phyloP scores from a whole-genome alignment of 2,113 vertebrate species.

The Rallus limicola region DNA sequence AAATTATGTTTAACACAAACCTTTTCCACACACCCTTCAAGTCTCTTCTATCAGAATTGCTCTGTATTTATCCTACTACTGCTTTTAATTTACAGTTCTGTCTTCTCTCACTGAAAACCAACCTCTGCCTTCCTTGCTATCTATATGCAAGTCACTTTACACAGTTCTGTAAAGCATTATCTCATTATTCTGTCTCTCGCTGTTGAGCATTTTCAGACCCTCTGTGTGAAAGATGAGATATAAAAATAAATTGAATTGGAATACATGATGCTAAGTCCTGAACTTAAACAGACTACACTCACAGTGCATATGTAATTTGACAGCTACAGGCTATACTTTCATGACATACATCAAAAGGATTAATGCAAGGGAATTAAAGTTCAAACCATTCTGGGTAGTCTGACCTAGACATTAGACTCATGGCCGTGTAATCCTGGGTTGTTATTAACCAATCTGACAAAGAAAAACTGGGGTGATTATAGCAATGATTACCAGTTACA shows the following conservation, averaged over 20 bases:
- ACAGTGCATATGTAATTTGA: constrained; percentile 45
- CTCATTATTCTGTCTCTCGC: constrained; percentile 64
- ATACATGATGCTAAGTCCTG: constrained; percentile 40
- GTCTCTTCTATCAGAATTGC: not conserved
- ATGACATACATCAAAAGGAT: constrained; percentile 23
- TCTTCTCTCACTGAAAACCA: not conserved
- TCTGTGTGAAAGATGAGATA: constrained; percentile 49
- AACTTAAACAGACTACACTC: constrained; percentile 38
- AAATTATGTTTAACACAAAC: not conserved
- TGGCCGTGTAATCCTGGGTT: not conserved
- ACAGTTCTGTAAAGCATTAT: constrained; percentile 55
- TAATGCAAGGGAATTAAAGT: not conserved
- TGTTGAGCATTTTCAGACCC: constrained; percentile 42
- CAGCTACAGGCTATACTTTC: constrained; percentile 45
- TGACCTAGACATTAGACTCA: not conserved
- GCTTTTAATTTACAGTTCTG: constrained; percentile 26
- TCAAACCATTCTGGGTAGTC: not conserved
- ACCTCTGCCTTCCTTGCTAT: not conserved
- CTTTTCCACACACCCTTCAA: not conserved
- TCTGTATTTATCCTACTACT: not conserved
- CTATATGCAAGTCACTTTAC: constrained; percentile 49
- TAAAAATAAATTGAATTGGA: constrained; percentile 65
- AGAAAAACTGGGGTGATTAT: not conserved
- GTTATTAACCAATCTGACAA: not conserved
- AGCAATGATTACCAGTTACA: not conserved